phyloP scores from a whole-genome alignment of 2,113 vertebrate species.

The Lynx canadensis region DNA sequence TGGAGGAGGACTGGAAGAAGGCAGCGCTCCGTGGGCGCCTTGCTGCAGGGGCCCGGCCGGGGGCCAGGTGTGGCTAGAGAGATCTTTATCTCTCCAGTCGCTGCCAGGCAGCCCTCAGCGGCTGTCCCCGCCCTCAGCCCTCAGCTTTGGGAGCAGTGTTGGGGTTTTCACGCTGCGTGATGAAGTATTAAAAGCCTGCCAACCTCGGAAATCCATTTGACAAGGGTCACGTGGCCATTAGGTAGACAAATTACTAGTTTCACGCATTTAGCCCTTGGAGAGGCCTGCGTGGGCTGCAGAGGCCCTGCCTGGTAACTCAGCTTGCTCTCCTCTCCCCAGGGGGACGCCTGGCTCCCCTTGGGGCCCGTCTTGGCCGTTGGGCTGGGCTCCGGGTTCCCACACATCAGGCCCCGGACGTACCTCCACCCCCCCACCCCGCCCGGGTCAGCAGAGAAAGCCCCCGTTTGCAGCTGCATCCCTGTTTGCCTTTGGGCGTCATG shows the following conservation, averaged over 20 bases:
- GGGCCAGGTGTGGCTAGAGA: accelerated
- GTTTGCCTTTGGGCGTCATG: not conserved
- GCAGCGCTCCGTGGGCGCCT: too few relatives aligned
- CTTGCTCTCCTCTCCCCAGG: not conserved
- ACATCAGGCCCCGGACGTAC: accelerated
- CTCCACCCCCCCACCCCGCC: accelerated
- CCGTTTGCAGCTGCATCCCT: not conserved
- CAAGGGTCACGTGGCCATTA: accelerated
- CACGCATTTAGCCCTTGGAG: accelerated
- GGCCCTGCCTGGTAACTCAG: not conserved
- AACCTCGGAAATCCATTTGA: not conserved
- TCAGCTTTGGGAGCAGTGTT: accelerated
- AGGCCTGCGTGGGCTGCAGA: not conserved
- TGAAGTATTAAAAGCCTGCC: not conserved
- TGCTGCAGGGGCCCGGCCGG: not conserved
- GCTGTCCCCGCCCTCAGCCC: accelerated
- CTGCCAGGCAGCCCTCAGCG: accelerated
- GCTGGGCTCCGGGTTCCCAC: not conserved
- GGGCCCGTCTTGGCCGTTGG: accelerated
- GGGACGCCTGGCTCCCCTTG: not conserved
- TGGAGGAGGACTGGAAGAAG: not conserved
- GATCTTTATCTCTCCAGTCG: not conserved
- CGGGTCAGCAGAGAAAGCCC: accelerated
- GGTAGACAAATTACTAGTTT: not conserved
- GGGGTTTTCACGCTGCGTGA: accelerated